Evolutionary conservation across 2,888 invertebrate genomes (phyloP).

Genomic region (Drosophila falleni): DNA sequence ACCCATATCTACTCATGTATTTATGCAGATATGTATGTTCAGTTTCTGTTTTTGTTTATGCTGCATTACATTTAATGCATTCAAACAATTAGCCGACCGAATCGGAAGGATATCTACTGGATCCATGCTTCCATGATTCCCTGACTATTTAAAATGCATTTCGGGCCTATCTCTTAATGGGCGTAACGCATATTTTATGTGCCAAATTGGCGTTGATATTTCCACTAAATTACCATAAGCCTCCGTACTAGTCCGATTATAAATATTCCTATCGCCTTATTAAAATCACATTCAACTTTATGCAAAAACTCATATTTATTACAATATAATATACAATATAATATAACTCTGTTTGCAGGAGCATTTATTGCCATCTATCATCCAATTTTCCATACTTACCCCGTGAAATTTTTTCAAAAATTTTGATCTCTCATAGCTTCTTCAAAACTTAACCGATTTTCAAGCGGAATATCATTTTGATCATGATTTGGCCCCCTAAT

Average conservation of each 20-base stretch:
- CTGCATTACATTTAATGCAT: conserved; percentile 59
- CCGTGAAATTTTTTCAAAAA: no score
- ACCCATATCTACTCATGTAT: conserved; percentile 15
- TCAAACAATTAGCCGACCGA: conserved; percentile 59
- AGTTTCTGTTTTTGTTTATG: conserved; percentile 46
- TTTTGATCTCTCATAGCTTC: no score
- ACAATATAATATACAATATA: not conserved
- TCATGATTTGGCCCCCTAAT: no score
- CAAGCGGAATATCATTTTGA: no score
- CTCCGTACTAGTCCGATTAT: conserved; percentile 9
- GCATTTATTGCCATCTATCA: no score
- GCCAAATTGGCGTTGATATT: conserved; percentile 37
- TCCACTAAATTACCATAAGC: conserved; percentile 42
- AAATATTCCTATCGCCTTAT: conserved; percentile 22
- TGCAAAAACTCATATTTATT: not conserved
- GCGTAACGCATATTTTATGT: conserved; percentile 61
- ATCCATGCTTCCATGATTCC: conserved; percentile 1
- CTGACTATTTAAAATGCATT: conserved; percentile 36
- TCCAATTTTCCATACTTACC: no score
- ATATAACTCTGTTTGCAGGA: not conserved
- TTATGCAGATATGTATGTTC: conserved; percentile 14
- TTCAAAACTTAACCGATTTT: no score
- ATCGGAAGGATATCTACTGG: conserved; percentile 14
- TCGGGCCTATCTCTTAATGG: conserved; percentile 42
- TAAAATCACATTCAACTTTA: conserved; percentile 8